Evolutionary conservation across 1,140 invertebrate species (phyloP).

Genomic region (Zaprionus lachaisei): DNA sequence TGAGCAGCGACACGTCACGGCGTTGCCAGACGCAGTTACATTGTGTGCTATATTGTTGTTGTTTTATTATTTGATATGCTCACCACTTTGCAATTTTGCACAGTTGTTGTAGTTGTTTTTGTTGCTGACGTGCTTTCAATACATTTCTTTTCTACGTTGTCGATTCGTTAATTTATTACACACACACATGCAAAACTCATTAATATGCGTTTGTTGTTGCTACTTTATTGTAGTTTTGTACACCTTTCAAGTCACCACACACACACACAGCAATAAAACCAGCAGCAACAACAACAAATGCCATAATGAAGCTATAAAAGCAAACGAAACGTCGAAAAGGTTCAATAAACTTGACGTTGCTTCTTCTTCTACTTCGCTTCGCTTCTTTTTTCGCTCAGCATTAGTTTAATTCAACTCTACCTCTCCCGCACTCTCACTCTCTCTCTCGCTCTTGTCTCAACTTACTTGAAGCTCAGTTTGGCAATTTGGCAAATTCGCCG

Average conservation of each 20-base stretch:
- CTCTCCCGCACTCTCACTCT: not conserved
- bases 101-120: conserved; percentile 16
- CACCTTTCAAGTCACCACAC: conserved; percentile 60
- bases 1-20: not conserved
- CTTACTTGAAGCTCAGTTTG: not conserved
- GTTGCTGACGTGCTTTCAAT: conserved; percentile 32
- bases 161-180: conserved; percentile 59
- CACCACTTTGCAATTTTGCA: conserved; percentile 30
- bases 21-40: not conserved
- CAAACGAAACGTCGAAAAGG: conserved; percentile 68
- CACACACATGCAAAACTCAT: conserved; percentile 62
- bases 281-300: conserved; percentile 29
- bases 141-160: conserved; percentile 40
- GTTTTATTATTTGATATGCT: not conserved
- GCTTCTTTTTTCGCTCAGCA: conserved; percentile 23
- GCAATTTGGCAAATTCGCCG: conserved; percentile 36
- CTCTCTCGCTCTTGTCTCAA: conserved; percentile 18
- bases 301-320: conserved; percentile 73
- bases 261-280: too few relatives aligned
- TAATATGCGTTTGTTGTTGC: conserved; percentile 70
- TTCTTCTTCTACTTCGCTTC: conserved; percentile 19
- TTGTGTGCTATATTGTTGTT: conserved; percentile 13
- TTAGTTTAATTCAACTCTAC: conserved; percentile 48
- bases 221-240: conserved; percentile 44
- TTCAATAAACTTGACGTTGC: conserved; percentile 69